Evolutionary conservation across 2,888 invertebrate species (phyloP), one percentile per base, ranked within the genome.

Genomic region (Entomobrya proxima): DNA sequence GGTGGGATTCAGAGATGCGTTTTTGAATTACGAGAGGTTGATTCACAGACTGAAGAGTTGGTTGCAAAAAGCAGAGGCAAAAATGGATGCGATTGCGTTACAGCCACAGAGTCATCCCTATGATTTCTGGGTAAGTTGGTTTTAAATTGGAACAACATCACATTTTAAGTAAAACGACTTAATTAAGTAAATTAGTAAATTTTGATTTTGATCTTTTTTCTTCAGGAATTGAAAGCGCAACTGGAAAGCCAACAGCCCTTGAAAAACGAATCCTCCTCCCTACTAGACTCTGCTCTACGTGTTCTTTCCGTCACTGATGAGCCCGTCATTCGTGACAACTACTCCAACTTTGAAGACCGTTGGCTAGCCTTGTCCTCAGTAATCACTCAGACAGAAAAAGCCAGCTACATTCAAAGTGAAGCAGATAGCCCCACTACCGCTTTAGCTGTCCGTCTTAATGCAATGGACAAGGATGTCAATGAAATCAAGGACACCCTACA

Each of bases 251-350:
- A 96, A 91, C 96, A 96, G 89, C 95, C 95, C 88, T 93, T 96
- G 72, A 94, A 95, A 77, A 94, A 94, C 85, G 96, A 96, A 89
- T 94, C 95, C 0, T 94, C 94, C 21, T 93, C 94, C 58, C 94
- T 95, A 87, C 95, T 97, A 90, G 96, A 96, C 91, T 95, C 95
- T 90, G 95, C 96, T 0, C 91, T 97, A 84, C 94, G 95, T 91
- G 95, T 96, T 6, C 93, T 97, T 58, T 95, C 96, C 0, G 93
- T 97, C n/a, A 95, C 96, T 0, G 97, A 97, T 90, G 96, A 96
- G 92, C 95, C 95, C 94, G 92, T 95, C 0, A 96, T 96, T 91
- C 93, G 96, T 1, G 95, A 96, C 91, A 95, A 95, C 92, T 95
- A 96, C 91, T 94, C 94, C 0, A 95, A 96, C 90, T 92, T 96